Conservation (phyloP, 2,797 vertebrate genomes). For the Anniella stebbinsi region DNA sequence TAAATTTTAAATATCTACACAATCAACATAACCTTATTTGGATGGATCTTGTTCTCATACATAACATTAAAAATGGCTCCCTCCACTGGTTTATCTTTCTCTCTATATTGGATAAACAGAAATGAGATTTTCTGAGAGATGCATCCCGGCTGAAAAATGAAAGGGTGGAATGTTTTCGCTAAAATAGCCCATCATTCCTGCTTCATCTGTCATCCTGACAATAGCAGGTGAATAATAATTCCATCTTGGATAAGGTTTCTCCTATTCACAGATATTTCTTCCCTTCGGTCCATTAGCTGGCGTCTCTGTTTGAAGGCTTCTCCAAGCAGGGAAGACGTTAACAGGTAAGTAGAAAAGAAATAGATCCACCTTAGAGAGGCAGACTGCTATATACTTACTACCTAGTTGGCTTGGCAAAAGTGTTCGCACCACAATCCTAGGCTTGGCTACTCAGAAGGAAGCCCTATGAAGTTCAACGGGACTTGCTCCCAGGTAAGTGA, state of each 20-base stretch:
- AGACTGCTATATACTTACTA: slow-evolving; percentile 49
- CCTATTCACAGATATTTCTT: not conserved
- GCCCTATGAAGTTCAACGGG: too few relatives aligned
- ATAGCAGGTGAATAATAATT: slow-evolving; percentile 37
- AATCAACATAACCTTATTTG: slow-evolving; percentile 15
- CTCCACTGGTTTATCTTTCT: too few relatives aligned
- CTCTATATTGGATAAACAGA: too few relatives aligned
- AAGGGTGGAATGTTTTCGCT: slow-evolving; percentile 38
- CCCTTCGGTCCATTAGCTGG: not conserved
- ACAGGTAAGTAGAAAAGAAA: not conserved
- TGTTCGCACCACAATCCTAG: slow-evolving; percentile 29
- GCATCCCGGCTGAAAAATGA: slow-evolving; percentile 11
- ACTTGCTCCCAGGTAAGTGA: too few relatives aligned
- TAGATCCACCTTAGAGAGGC: slow-evolving; percentile 32
- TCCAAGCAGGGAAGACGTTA: not conserved
- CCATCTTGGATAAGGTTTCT: not conserved
- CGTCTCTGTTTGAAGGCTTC: not conserved
- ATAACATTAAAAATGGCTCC: not conserved
- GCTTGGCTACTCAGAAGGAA: too few relatives aligned
- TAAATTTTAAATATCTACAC: slow-evolving; percentile 21
- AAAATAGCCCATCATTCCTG: not conserved
- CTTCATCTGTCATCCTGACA: slow-evolving; percentile 32
- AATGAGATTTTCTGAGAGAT: slow-evolving; percentile 9
- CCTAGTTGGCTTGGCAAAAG: slow-evolving; percentile 17
- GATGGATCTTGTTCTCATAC: not conserved